Evolutionary conservation across 2,113 vertebrate species (phyloP), one percentile per base, ranked within the genome.

Genomic region (Nycticebus coucang): DNA sequence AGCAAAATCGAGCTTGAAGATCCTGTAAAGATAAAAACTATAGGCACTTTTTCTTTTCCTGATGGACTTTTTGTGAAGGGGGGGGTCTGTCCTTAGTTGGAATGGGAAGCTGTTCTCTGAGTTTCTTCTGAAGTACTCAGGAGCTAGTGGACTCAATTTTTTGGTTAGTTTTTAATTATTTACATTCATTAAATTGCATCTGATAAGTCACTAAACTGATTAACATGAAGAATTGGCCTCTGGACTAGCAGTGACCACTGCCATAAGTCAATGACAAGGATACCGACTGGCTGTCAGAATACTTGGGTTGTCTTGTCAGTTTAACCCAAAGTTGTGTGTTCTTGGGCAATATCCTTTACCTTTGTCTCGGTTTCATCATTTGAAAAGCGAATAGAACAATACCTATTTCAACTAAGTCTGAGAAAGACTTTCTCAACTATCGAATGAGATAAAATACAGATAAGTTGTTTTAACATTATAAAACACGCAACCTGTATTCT

Each of bases 161-260:
- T 92, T 53, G 13, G 7, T 69, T 28, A 77, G 55, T 74, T 96
- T 93, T 28, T 75, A 88, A 33, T 82, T 81, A 72, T 68, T 94
- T 79, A 33, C 12, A 84, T 26, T 86, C 89, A 71, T 71, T 92
- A 94, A 93, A 74, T 21, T 6, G 55, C 90, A 35, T 60, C n/a
- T 33, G 33, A 69, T 30, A 84, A 78, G 55, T 60, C 68, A 37
- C 18, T 64, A n/a, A 89, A 59, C 55, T 71, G 66, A 41, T 77
- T 89, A 84, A 74, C 62, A 19, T 74, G 89, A 87, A 72, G 50
- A 55, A 41, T 87, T 88, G 91, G 45, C 33, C 35, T 89, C 35
- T 64, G 18, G 4, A 18, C 26, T 19, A 59, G 66, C 7, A 87
- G 13, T 28, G 64, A 53, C 33, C 62, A 0, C 9, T 75, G 92